phyloP scores from a whole-genome alignment of 2,888 invertebrate genomes.

The Agrypnus murinus region DNA sequence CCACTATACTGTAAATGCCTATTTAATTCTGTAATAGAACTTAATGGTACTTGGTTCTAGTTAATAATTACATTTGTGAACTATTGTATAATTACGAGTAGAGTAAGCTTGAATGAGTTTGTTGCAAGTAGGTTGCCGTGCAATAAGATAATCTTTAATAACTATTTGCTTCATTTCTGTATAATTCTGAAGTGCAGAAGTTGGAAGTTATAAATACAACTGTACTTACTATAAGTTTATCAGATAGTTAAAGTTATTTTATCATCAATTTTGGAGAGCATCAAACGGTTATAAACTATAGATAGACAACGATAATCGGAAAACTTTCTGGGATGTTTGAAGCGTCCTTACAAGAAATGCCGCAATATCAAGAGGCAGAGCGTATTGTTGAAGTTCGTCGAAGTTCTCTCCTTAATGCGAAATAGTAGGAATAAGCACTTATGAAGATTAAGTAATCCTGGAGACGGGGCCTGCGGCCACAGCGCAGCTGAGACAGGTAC shows the following conservation, averaged over 20 bases:
- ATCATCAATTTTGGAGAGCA: slow-evolving; percentile 16
- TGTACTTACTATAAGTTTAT: slow-evolving; percentile 35
- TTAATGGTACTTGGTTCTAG: too few relatives aligned
- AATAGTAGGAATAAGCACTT: slow-evolving; percentile 59
- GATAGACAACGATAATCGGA: slow-evolving; percentile 45
- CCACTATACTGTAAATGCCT: too few relatives aligned
- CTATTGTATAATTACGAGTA: too few relatives aligned
- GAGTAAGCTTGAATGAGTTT: too few relatives aligned
- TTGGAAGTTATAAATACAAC: not conserved
- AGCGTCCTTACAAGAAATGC: slow-evolving; percentile 44
- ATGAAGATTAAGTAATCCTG: slow-evolving; percentile 60
- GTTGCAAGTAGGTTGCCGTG: not conserved
- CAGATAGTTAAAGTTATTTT: slow-evolving; percentile 44
- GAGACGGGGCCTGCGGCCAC: slow-evolving; percentile 49
- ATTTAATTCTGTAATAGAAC: too few relatives aligned
- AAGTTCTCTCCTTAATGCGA: slow-evolving; percentile 50
- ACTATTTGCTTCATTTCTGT: not conserved
- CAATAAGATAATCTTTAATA: not conserved
- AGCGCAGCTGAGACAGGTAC: slow-evolving; percentile 55
- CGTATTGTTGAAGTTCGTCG: slow-evolving; percentile 48
- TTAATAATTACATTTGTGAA: too few relatives aligned
- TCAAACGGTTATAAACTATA: slow-evolving; percentile 45
- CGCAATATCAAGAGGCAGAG: slow-evolving; percentile 40
- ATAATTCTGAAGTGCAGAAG: slow-evolving; percentile 13
- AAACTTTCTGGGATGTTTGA: slow-evolving; percentile 42